Percentiles rank a stretch among this genome's conserved stretches.
Conservation (phyloP, 2,113 vertebrate genomes). For the Phocoena sinus region DNA sequence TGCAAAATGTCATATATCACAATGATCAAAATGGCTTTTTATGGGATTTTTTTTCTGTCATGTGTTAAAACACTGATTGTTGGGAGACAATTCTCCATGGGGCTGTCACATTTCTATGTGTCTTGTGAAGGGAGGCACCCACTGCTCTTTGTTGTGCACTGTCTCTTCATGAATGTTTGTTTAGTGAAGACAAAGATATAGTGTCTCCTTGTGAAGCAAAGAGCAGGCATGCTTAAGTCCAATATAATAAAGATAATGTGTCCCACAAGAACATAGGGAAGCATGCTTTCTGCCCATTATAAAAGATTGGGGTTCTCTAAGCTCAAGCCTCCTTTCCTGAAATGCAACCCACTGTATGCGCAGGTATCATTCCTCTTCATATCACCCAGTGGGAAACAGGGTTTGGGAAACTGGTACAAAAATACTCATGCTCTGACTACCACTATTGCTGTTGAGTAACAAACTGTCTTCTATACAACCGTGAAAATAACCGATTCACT, state of each 20-base stretch:
- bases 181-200: not conserved
- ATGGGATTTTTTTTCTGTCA: not conserved
- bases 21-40: not conserved
- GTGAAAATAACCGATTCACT: not conserved
- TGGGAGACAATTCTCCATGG: fast-evolving
- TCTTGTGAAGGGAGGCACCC: not conserved
- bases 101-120: not conserved
- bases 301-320: not conserved
- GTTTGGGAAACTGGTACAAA: not conserved
- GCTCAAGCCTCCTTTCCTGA: not conserved
- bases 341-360: not conserved
- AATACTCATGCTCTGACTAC: not conserved
- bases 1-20: not conserved
- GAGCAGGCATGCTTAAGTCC: not conserved
- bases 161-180: not conserved
- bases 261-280: not conserved
- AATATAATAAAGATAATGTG: fast-evolving
- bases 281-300: not conserved
- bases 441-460: not conserved
- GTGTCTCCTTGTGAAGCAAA: not conserved
- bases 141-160: not conserved
- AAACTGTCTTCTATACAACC: not conserved
- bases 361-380: not conserved
- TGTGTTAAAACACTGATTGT: not conserved
- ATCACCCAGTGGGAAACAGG: not conserved